These are phyloP conservation scores for Archocentrus centrarchus DNA, from an alignment of 2,113 vertebrate species.

Conservation along the genomic window DNA sequence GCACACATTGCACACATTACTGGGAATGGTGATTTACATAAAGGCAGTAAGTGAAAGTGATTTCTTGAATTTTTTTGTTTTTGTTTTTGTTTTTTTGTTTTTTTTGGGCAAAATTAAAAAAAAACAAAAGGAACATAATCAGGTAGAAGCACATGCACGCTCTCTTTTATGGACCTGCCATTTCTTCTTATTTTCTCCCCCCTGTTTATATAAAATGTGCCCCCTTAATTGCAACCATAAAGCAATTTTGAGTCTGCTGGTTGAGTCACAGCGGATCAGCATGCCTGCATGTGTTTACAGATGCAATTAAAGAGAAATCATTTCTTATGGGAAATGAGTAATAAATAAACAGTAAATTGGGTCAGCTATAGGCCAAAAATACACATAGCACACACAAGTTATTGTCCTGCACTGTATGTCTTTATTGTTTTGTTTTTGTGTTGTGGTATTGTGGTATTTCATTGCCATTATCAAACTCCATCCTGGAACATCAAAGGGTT, in stretches of 20 bases:
- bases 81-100: neutral
- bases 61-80: neutral
- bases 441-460: constrained; percentile 11
- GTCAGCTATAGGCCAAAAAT: rapidly evolving
- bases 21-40: neutral
- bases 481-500: constrained; percentile 47
- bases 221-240: neutral
- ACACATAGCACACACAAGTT: neutral
- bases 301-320: constrained; percentile 5
- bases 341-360: neutral
- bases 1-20: neutral
- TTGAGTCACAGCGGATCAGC: neutral
- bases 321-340: neutral
- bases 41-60: neutral
- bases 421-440: constrained; percentile 3
- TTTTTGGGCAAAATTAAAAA: neutral
- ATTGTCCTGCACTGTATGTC: neutral
- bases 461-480: neutral
- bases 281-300: neutral
- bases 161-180: neutral
- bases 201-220: neutral
- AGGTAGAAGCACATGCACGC: neutral
- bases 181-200: constrained; percentile 5
- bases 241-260: neutral
- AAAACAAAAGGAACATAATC: neutral